Evolutionary conservation across 92 coral and sea anemone species (phyloP).

Genomic region (Virgularia gustaviana): DNA sequence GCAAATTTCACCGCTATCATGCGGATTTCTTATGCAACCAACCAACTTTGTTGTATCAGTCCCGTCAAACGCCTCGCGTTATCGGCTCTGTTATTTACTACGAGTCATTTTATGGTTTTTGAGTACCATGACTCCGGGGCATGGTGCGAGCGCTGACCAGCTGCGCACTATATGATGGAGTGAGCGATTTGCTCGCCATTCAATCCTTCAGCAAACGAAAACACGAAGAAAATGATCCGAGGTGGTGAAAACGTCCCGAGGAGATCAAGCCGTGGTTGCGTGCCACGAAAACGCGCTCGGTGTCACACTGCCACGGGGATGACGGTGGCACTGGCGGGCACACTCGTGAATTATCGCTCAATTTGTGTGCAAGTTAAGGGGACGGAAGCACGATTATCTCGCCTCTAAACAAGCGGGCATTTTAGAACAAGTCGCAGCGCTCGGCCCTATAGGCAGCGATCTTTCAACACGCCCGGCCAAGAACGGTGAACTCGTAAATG

Average conservation of each 20-base stretch:
- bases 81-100: too few species aligned
- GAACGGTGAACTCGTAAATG: not conserved
- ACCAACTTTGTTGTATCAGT: too few species aligned
- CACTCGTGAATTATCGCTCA: slow-evolving; percentile 32
- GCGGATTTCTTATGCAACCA: not conserved
- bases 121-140: too few species aligned
- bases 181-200: not conserved
- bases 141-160: too few species aligned
- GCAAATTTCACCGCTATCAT: not conserved
- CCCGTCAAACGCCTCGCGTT: too few species aligned
- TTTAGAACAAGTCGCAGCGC: slow-evolving; percentile 13
- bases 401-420: slow-evolving; percentile 26
- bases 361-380: slow-evolving; percentile 28
- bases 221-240: slow-evolving; percentile 5
- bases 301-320: too few species aligned
- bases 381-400: slow-evolving; percentile 35
- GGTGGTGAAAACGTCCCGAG: slow-evolving; percentile 17
- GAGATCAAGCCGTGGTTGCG: not conserved
- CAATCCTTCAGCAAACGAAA: slow-evolving; percentile 25
- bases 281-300: not conserved
- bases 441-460: not conserved
- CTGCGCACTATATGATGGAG: slow-evolving; percentile 1
- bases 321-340: too few species aligned
- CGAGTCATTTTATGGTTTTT: too few species aligned
- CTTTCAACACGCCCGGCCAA: slow-evolving; percentile 18